Base-by-base conservation (phyloP, 2,113 vertebrate genomes). In the Psilopogon haemacephalus region DNA sequence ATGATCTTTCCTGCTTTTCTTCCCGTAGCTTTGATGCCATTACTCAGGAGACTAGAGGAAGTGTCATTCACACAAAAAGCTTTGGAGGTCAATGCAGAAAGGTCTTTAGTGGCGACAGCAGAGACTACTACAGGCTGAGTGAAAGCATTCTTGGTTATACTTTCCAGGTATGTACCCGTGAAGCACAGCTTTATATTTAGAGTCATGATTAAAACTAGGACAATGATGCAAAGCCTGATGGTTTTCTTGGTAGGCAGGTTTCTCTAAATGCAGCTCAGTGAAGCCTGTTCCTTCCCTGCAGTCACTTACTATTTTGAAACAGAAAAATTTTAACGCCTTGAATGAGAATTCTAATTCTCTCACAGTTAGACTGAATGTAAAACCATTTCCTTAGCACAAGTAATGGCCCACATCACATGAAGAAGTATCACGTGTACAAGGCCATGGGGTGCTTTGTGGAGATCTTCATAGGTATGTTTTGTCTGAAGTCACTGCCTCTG, bases 81-180 rank as follows among this genome's bases (percentile, higher is more conserved):
- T 99, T 98, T 86, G 98, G 98, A 77, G 99, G 98, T 19, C 98
- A 98, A 44, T 99, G 99, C 97, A 98, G 98, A 90, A 99, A 98
- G 56, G 97, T 98, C 44, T 99, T 98, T 63, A 99, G 98, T 0
- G 98, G 97, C 0, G 98, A 99, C 70, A 93, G 97, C 56, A 96
- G 65, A 81, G 59, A 97, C 26, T 97, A 79, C 70, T 99, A 98
- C 90, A 97, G 99, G 63, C 96, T 99, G 62, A 98, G 99, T 75
- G 98, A 98, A 64, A 99, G 97, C 30, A 15, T 98, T 80, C 98
- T 99, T n/a, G 98, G 98, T 78, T 99, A 99, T 76, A 98, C 94
- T 86, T 99, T 99, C 87, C 98, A 99, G 98, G 99, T 99, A 94
- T 33, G 96, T 97, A 81, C 91, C 11, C 27, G 20, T 52, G 75